Conservation (phyloP, 2,797 vertebrate species). For the Steatocranus sp. region DNA sequence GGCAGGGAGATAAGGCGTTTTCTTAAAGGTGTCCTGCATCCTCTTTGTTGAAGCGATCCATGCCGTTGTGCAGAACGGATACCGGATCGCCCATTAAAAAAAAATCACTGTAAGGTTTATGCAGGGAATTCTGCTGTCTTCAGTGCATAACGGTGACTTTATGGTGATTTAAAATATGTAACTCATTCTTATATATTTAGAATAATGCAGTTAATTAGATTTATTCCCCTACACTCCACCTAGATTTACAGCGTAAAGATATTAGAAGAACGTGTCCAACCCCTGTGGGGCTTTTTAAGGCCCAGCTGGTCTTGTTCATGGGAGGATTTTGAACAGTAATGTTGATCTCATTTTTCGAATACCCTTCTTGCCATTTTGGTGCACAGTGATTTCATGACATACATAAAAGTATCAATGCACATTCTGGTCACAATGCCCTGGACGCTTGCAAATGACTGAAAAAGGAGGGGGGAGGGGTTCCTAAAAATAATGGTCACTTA, state of each 20-base stretch:
- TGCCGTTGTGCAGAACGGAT: neutral
- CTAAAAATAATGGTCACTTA: neutral
- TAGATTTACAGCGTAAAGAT: neutral
- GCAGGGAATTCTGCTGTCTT: neutral
- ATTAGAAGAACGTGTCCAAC: neutral
- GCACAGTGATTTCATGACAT: neutral
- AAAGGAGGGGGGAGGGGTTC: neutral
- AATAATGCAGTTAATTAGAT: neutral
- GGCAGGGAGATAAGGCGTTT: slow-evolving; percentile 70
- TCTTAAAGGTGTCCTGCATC: slow-evolving; percentile 76
- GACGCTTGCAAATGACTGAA: neutral
- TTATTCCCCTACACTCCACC: neutral
- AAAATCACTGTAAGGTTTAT: neutral
- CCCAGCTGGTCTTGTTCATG: neutral
- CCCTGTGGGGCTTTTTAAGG: neutral
- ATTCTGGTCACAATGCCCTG: neutral
- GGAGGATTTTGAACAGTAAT: neutral
- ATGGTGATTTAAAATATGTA: neutral
- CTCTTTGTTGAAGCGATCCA: slow-evolving; percentile 67
- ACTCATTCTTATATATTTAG: neutral
- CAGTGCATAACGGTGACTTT: neutral
- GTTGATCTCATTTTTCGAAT: neutral
- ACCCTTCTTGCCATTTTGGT: neutral
- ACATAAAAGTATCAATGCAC: neutral
- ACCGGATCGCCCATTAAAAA: slow-evolving; percentile 32